Evolutionary conservation across 2,888 invertebrate genomes (phyloP), one percentile per base, ranked within the genome.

Genomic region (Linnaemya vulpina): DNA sequence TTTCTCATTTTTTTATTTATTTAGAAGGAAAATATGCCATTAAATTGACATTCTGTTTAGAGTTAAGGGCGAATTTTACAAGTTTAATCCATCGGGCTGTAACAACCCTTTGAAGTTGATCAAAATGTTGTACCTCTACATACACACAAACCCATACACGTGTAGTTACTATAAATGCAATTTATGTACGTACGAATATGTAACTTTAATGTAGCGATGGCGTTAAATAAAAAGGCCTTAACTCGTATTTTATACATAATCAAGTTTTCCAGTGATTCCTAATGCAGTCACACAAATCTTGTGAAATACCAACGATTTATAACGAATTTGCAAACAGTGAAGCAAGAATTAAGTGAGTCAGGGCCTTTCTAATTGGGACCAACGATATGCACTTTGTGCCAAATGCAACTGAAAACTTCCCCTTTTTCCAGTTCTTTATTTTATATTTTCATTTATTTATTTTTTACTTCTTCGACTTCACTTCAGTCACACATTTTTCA

Each of bases 401-500:
- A 51, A 74, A 67, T 70, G 40, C 9, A 77, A 68, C 8, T 17
- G 20, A 63, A 79, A 71, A 71, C 43, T 43, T 43, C 53, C 62
- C 20, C n/a, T n/a, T 53, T 53, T 43, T 63, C 20, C 22, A 25
- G 22, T 51, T 68, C 30, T 63, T 60, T 60, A 25, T 62, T 49
- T 43, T 30, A 30, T 30, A 5, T 30, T 3, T 30, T 30, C 30
- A 30, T 30, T 30, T 25, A 51, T 68, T 70, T 30, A 11, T 10
- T 62, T 62, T 40, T 62, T 38, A 4, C 43, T 40, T 38, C 8
- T 43, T 4, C 30, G 17, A 35, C 60, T n/a, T 49, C 22, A 71
- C 51, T 79, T 65, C 25, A 62, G 49, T 46, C 60, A 73, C 71
- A 84, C 76, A 84, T 80, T 84, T 84, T 80, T 76, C 3, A 80